These are phyloP conservation scores for Battus philenor DNA, from an alignment of 1,140 invertebrate species.

Conservation along the genomic window DNA sequence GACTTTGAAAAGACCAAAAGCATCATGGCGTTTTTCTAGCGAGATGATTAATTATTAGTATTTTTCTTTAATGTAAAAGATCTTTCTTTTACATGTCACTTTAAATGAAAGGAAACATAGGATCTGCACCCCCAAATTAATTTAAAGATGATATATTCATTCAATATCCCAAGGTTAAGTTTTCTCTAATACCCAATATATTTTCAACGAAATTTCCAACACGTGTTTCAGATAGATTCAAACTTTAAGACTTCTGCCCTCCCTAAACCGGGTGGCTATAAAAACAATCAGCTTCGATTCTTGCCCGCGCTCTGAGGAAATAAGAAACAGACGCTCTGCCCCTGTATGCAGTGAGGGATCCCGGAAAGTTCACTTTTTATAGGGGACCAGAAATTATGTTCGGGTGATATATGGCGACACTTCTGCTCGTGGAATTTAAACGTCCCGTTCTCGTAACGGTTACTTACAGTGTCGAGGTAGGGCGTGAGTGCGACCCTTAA, in stretches of 20 bases:
- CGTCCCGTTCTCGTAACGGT: conserved; percentile 55
- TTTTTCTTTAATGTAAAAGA: too few species aligned
- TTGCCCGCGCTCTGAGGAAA: conserved; percentile 37
- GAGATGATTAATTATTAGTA: too few species aligned
- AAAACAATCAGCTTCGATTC: conserved; percentile 62
- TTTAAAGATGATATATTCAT: too few species aligned
- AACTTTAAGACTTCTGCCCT: conserved; percentile 35
- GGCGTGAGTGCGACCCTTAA: conserved; percentile 53
- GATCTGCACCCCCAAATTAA: too few species aligned
- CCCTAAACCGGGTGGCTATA: conserved; percentile 37
- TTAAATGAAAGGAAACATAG: too few species aligned
- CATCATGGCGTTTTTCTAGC: too few species aligned
- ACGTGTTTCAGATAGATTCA: conserved; percentile 51
- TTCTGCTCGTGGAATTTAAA: conserved; percentile 62
- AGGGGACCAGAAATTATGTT: conserved; percentile 62
- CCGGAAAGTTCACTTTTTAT: conserved; percentile 61
- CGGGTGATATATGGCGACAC: conserved; percentile 62
- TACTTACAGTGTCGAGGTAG: conserved; percentile 43
- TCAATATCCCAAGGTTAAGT: conserved; percentile 6
- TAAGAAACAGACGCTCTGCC: conserved; percentile 56
- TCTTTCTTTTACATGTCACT: too few species aligned
- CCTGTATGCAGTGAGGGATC: conserved; percentile 36
- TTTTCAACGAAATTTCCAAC: conserved; percentile 27
- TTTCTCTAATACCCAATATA: conserved; percentile 5
- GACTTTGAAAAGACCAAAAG: too few species aligned